Evolutionary conservation across 2,113 vertebrate genomes (phyloP), one percentile per base, ranked within the genome.

Genomic region (Pelecanoides urinatrix): DNA sequence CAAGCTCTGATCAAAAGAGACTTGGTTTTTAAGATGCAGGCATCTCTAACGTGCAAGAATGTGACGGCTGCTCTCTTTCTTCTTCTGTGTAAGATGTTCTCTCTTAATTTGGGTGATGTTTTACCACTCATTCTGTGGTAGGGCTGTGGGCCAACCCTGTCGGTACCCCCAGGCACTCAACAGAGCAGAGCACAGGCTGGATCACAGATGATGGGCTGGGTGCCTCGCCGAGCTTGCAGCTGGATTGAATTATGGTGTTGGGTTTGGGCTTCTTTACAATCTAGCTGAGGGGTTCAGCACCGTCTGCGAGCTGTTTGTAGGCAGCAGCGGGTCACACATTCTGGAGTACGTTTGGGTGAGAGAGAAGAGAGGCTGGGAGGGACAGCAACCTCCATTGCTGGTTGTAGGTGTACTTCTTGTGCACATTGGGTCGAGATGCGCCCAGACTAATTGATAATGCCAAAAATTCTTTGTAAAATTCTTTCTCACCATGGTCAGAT

Each of bases 251-350:
- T 90, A 29, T 27, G 58, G 34, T 72, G 45, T 67, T 78, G n/a
- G 25, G 27, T 74, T 73, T 78, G 67, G 23, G 16, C 79, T 90
- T 82, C 77, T 82, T 63, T 73, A 19, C 40, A 50, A 0, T 68
- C 49, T 70, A n/a, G 34, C 86, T 71, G 78, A 71, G 49, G 61
- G 38, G 27, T 73, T 93, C 32, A 25, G 20, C 58, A 62, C 52
- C 80, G 71, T 91, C 78, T 92, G 92, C 7, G 74, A 83, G 68
- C 49, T 67, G n/a, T 79, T 82, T 74, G 45, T 8, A 50, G 86
- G 2, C 44, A 77, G 47, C 49, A 79, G 72, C 0, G 1, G 15
- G 9, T 72, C 44, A 72, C 9, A 2, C 0, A 0, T 58, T 65
- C 52, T 86, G 49, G 36, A 36, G 9, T 16, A 3, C 9, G 1